phyloP scores from a whole-genome alignment of 2,797 vertebrate species.

The Argya squamiceps region DNA sequence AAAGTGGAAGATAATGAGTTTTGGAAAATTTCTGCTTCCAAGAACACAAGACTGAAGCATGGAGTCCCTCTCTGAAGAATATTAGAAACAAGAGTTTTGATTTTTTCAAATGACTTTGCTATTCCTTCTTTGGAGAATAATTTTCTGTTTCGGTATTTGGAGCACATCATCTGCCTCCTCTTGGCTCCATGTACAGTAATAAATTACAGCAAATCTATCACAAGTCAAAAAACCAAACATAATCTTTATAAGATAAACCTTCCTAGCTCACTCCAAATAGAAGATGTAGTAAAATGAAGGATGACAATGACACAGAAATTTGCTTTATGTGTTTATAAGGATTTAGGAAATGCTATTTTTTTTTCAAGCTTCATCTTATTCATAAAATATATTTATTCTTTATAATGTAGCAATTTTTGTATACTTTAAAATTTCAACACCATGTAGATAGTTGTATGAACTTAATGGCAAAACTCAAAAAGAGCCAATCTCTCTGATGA shows the following conservation, averaged over 20 bases:
- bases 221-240: neutral
- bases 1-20: neutral
- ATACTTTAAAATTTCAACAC: neutral
- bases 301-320: neutral
- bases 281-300: neutral
- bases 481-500: neutral
- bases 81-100: neutral
- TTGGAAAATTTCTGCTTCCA: neutral
- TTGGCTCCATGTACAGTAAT: neutral
- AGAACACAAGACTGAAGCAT: neutral
- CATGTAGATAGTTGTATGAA: accelerated
- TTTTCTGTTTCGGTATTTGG: neutral
- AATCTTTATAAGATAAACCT: neutral
- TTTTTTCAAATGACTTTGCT: neutral
- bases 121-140: neutral
- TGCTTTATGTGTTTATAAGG: neutral
- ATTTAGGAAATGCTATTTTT: neutral
- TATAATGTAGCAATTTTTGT: neutral
- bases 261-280: neutral
- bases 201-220: neutral
- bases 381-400: neutral
- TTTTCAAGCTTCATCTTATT: neutral
- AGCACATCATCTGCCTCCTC: neutral
- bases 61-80: neutral
- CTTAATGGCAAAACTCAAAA: neutral